Base-by-base conservation (phyloP, 1,140 invertebrate species). In the Diachasmimorpha longicaudata region DNA sequence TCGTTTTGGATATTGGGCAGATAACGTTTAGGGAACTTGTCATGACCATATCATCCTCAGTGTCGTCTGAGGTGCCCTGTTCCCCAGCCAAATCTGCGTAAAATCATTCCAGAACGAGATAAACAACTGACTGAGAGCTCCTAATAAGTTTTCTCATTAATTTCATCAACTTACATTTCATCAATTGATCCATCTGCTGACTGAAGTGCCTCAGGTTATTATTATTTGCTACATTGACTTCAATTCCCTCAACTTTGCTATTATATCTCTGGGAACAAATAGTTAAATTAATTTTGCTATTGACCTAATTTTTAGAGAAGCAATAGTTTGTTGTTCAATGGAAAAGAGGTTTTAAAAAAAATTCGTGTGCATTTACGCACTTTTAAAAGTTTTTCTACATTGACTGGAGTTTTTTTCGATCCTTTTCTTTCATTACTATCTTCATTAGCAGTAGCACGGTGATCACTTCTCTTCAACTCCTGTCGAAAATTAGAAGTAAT, bases 1-100 rank as follows among this genome's bases (percentile, higher is more conserved):
- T 82, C 42, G 78, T 87, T 77, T 91, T 91, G 5, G 90, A 89
- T 67, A 92, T 90, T 25, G 91, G 91, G 84, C 92, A 91, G 67
- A 91, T 88, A 0, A 85, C 70, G 73, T 83, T 88, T 19, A 87
- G 69, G 8, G 52, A 21, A 9, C 77, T 76, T 21, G 77, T 82
- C 16, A 86, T 19, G 66, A 77, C 72, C 10, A 89, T 16, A 48
- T 88, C 88, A 14, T 71, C 80, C 52, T 86, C 84, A 0, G 69
- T n/a, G 3, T 77, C 42, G 16, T 70, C 19, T 39, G 13, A 0
- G 16, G 13, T 68, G 0, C 0, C 66, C 9, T 68, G 31, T 11
- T 39, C n/a, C 1, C 36, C 36, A 68, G 1, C 14, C 10, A 19
- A 37, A 68, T 1, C 66, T 68, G 5, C 9, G 6, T 8, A 19